A percentile compares a stretch with the other conserved stretches of the same genome.
Conservation (phyloP, 1,140 invertebrate genomes). For the Episyrphus balteatus region DNA sequence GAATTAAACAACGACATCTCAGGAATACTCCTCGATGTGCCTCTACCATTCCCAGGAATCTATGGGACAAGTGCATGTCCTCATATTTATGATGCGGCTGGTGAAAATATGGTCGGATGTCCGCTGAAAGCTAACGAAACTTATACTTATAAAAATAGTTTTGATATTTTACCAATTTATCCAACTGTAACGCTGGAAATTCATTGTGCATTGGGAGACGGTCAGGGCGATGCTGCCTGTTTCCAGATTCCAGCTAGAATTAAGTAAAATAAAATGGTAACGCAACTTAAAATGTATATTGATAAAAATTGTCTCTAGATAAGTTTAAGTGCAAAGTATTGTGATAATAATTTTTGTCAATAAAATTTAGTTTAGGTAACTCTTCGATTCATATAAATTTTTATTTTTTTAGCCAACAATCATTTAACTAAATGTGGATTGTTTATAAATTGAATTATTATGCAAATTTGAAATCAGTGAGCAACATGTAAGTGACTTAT, state of each 20-base stretch:
- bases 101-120: slow-evolving; percentile 45
- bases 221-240: slow-evolving; percentile 43
- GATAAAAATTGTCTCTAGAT: no score
- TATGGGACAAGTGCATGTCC: slow-evolving; percentile 57
- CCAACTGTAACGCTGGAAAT: slow-evolving; percentile 52
- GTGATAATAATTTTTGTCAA: no score
- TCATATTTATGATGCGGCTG: slow-evolving; percentile 46
- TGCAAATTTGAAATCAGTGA: no score
- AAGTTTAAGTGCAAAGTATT: no score
- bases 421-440: no score
- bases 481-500: no score
- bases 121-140: slow-evolving; percentile 50
- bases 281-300: no score
- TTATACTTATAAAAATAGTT: slow-evolving; percentile 58
- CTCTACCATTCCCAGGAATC: slow-evolving; percentile 62
- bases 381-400: no score
- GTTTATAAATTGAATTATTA: no score
- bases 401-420: no score
- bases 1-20: slow-evolving; percentile 44
- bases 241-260: slow-evolving; percentile 58
- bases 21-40: slow-evolving; percentile 47
- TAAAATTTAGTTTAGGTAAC: no score
- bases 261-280: slow-evolving; percentile 13
- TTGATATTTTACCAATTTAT: slow-evolving; percentile 54
- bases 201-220: slow-evolving; percentile 47